phyloP scores from a whole-genome alignment of 2,113 vertebrate genomes.

The Mormyrus lacerda region DNA sequence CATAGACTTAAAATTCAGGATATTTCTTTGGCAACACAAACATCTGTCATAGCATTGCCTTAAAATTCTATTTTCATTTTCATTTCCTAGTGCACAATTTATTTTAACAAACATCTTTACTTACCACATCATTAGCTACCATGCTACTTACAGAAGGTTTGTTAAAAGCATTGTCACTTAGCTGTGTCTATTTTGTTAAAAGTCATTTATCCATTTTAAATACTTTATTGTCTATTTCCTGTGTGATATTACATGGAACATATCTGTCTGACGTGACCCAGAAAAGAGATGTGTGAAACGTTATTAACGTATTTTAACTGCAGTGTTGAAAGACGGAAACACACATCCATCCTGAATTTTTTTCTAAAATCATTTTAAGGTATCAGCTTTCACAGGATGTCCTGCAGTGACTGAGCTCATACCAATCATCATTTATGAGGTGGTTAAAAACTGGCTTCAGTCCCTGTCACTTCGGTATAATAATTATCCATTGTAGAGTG shows the following conservation, averaged over 20 bases:
- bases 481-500: not conserved
- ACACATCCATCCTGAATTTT: not conserved
- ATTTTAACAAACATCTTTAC: not conserved
- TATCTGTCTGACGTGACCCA: not conserved
- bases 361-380: slow-evolving; percentile 2
- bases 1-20: not conserved
- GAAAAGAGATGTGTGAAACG: slow-evolving; percentile 12
- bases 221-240: not conserved
- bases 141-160: not conserved
- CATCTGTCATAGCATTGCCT: not conserved
- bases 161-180: not conserved
- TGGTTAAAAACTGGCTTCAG: not conserved
- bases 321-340: slow-evolving; percentile 26
- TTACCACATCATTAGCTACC: not conserved
- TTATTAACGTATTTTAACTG: slow-evolving; percentile 35
- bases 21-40: not conserved
- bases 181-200: not conserved
- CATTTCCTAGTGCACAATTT: not conserved
- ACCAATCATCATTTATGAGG: not conserved
- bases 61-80: not conserved
- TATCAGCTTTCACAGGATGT: not conserved
- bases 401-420: not conserved
- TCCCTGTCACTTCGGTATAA: not conserved
- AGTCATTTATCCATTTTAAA: not conserved
- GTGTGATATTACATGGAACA: not conserved